These are phyloP conservation scores for Apis cerana DNA, from an alignment of 1,140 invertebrate species.

Conservation along the genomic window DNA sequence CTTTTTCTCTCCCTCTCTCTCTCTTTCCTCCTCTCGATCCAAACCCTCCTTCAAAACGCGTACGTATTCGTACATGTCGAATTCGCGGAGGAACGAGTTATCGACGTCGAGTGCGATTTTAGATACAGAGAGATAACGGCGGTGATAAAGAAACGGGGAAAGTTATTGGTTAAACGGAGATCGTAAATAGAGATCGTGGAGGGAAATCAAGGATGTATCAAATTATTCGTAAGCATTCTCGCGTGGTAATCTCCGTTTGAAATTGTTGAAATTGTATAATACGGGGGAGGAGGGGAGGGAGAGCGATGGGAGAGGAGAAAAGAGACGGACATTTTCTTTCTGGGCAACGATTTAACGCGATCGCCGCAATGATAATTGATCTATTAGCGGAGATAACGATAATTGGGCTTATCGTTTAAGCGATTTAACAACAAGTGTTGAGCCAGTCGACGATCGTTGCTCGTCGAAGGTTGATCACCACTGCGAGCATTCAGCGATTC, in stretches of 20 bases:
- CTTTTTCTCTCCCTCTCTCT: not conserved
- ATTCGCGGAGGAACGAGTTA: not conserved
- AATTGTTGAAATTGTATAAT: not conserved
- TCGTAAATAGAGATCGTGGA: not conserved
- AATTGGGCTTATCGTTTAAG: constrained; percentile 52
- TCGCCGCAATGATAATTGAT: constrained; percentile 26
- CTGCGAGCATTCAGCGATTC: constrained; percentile 77
- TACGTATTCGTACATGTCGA: too few relatives aligned
- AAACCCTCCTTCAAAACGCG: too few relatives aligned
- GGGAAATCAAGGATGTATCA: too few relatives aligned
- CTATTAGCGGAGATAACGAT: constrained; percentile 52
- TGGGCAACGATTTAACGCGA: not conserved
- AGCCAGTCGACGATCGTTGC: constrained; percentile 12
- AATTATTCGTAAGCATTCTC: too few relatives aligned
- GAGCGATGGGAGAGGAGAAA: not conserved
- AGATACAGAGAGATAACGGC: not conserved
- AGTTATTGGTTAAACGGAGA: not conserved
- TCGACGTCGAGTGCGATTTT: not conserved
- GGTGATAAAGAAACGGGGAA: not conserved
- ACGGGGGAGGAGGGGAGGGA: too few relatives aligned
- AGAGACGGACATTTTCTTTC: not conserved
- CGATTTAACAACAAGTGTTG: constrained; percentile 17
- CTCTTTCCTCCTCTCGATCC: too few relatives aligned
- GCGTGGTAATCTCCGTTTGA: too few relatives aligned
- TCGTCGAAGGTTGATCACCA: constrained; percentile 75